Conservation (phyloP, 2,888 invertebrate species). For the Baccha elongata region DNA sequence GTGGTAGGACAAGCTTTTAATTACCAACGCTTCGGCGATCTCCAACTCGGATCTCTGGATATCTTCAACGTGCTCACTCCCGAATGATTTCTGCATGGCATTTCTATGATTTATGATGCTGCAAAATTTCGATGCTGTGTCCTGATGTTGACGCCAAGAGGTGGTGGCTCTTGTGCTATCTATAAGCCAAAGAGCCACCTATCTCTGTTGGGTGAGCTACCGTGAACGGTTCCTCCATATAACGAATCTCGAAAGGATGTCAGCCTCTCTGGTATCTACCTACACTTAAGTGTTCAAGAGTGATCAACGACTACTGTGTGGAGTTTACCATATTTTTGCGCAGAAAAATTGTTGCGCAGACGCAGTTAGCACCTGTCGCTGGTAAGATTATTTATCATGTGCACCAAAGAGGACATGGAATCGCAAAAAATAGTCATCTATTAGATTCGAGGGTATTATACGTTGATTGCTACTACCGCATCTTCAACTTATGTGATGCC, state of each 20-base stretch:
- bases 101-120: conserved; percentile 72
- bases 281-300: conserved; percentile 69
- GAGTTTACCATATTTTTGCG: conserved; percentile 65
- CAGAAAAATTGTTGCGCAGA: conserved; percentile 53
- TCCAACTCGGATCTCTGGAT: conserved; percentile 4
- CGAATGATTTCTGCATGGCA: conserved; percentile 66
- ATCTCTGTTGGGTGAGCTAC: conserved; percentile 53
- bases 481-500: conserved; percentile 6
- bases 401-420: conserved; percentile 68
- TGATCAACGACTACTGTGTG: conserved; percentile 72
- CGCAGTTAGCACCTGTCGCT: conserved; percentile 72
- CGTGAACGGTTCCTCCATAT: conserved; percentile 44
- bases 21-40: conserved; percentile 59
- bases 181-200: neutral
- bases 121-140: conserved; percentile 56
- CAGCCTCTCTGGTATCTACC: conserved; percentile 61
- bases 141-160: conserved; percentile 37
- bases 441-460: conserved; percentile 69
- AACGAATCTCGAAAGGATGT: conserved; percentile 52
- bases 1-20: conserved; percentile 65
- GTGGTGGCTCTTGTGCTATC: conserved; percentile 22
- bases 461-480: conserved; percentile 58
- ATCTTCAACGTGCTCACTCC: conserved; percentile 55
- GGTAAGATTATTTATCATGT: conserved; percentile 72
- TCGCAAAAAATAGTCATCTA: conserved; percentile 69